Evolutionary conservation across 2,888 invertebrate species (phyloP), one percentile per base, ranked within the genome.

Genomic region (Agrochola lota): DNA sequence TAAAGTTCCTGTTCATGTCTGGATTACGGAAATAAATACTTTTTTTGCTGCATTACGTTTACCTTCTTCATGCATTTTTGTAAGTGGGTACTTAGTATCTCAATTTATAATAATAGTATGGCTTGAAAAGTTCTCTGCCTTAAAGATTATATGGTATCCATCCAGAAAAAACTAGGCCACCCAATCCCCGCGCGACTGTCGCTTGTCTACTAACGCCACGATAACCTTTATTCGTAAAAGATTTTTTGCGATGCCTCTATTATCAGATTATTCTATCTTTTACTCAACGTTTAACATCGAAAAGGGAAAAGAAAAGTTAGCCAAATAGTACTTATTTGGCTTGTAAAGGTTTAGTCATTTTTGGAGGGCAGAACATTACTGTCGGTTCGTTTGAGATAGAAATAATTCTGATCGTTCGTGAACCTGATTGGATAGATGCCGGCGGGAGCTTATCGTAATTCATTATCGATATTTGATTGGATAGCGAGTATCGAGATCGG

Each of bases 401-500:
- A 83, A 86, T 87, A 81, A 80, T 81, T 73, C 64, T 70, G 78
- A 88, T 87, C 71, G 81, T 77, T 71, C 78, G 35, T 72, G 52
- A 76, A 59, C 74, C 59, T 77, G 83, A 88, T 85, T 86, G 83
- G 83, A 73, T 67, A 66, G 80, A 82, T 79, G 64, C 71, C 71
- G 55, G 63, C 60, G 69, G 57, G 66, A 63, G 81, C 80, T 81
- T 82, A 77, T 78, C 79, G 79, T 80, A 82, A 84, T 80, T 87
- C 80, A 87, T 84, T 85, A 83, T 80, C 80, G 80, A 78, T 79
- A 83, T 85, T 81, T 76, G 83, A 78, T 77, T 79, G 77, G 72
- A 74, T 43, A 43, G 57, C 67, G 74, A 69, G 68, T 77, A 52
- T 57, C 52, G 26, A 30, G 11, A 83, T 62, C 23, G n/a, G 15